phyloP scores from a whole-genome alignment of 1,140 invertebrate genomes.

The Drosophila sturtevanti region DNA sequence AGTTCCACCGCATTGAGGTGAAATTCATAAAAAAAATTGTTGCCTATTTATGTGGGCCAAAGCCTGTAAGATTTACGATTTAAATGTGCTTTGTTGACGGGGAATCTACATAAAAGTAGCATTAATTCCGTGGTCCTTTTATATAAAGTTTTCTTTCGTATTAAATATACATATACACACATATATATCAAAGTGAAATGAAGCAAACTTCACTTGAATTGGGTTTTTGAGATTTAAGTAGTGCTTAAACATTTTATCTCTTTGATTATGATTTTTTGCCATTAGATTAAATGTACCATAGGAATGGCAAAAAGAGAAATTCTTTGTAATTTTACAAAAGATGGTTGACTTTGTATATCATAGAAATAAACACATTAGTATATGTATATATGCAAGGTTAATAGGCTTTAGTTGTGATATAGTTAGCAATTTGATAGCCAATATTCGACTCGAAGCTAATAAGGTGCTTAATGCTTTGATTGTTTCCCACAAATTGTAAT shows the following conservation, averaged over 20 bases:
- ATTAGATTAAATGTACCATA: background rate
- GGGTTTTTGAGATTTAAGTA: background rate
- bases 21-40: slow-evolving; percentile 11
- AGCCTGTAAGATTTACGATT: background rate
- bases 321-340: background rate
- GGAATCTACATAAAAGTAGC: background rate
- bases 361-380: too few species aligned
- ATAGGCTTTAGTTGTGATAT: too few species aligned
- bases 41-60: slow-evolving; percentile 34
- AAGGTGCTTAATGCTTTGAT: background rate
- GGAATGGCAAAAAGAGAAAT: background rate
- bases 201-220: background rate
- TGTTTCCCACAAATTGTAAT: background rate
- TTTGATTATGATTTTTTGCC: background rate
- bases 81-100: slow-evolving; percentile 4
- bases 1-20: background rate
- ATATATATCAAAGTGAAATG: background rate
- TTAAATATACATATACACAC: background rate
- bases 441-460: background rate
- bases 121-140: background rate
- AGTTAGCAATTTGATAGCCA: background rate
- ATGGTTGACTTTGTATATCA: background rate
- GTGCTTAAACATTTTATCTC: background rate
- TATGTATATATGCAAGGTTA: background rate
- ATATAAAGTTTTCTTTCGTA: background rate